These are phyloP conservation scores for Aphodius sticticus DNA, from an alignment of 2,888 invertebrate genomes.

Conservation along the genomic window DNA sequence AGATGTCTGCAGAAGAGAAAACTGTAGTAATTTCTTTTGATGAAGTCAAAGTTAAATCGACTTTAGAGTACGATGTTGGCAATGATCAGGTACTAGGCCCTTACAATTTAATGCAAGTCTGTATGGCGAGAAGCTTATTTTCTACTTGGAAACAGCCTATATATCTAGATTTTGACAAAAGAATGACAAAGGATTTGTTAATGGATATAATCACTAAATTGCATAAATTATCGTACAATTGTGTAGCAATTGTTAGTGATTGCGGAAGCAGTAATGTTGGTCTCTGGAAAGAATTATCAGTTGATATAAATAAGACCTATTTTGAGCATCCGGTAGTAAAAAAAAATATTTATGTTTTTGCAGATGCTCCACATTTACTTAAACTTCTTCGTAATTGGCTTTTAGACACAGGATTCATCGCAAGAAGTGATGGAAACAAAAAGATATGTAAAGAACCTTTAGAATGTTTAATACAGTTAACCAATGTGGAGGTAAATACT, in stretches of 20 bases:
- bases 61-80: conserved; percentile 41
- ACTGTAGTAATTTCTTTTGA: conserved; percentile 35
- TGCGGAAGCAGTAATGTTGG: conserved; percentile 47
- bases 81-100: conserved; percentile 46
- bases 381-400: conserved; percentile 19
- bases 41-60: conserved; percentile 42
- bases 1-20: conserved; percentile 35
- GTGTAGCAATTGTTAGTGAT: conserved; percentile 47
- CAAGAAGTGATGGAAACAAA: not conserved
- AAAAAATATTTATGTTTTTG: conserved; percentile 41
- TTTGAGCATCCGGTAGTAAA: conserved; percentile 41
- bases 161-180: conserved; percentile 47
- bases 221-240: conserved; percentile 42
- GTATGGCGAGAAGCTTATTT: conserved; percentile 45
- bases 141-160: conserved; percentile 45
- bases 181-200: conserved; percentile 46
- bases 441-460: conserved; percentile 15
- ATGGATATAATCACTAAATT: conserved; percentile 40
- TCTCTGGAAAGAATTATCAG: conserved; percentile 45
- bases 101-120: conserved; percentile 45
- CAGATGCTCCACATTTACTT: conserved; percentile 38
- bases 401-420: conserved; percentile 10
- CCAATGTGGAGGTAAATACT: conserved; percentile 12
- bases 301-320: conserved; percentile 40
- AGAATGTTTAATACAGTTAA: conserved; percentile 5